phyloP scores from a whole-genome alignment of 2,888 invertebrate species.

The Hemaris fuciformis region DNA sequence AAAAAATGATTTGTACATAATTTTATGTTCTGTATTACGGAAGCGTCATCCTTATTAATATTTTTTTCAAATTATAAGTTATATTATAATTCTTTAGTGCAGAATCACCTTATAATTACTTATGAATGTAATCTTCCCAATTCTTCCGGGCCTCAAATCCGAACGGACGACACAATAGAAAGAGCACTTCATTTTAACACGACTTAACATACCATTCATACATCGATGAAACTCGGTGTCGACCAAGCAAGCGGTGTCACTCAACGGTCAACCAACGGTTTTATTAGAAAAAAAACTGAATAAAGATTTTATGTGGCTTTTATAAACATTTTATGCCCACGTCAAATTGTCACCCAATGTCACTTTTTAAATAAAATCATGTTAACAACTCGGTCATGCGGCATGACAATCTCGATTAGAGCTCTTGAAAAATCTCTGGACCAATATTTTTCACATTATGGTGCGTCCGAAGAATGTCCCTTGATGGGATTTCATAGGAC shows the following conservation, averaged over 20 bases:
- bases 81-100: neutral
- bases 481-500: neutral
- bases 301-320: constrained; percentile 46
- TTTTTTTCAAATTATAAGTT: neutral
- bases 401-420: constrained; percentile 1
- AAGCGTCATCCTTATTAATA: neutral
- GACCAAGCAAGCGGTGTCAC: constrained; percentile 61
- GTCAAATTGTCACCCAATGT: constrained; percentile 42
- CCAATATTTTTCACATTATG: constrained; percentile 29
- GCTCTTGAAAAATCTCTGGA: neutral
- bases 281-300: constrained; percentile 49
- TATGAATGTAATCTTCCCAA: constrained; percentile 1
- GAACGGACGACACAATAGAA: constrained; percentile 47
- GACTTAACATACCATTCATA: constrained; percentile 55
- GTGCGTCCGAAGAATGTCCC: constrained; percentile 10
- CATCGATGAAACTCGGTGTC: constrained; percentile 44
- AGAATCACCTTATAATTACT: neutral
- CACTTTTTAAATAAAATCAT: constrained; percentile 35
- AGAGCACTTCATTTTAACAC: constrained; percentile 53
- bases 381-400: constrained; percentile 10
- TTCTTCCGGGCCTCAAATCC: constrained; percentile 18
- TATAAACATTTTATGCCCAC: constrained; percentile 52
- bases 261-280: constrained; percentile 73
- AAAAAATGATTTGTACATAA: neutral
- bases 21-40: neutral